phyloP scores from a whole-genome alignment of 1,140 invertebrate species.

The Cotesia typhae region DNA sequence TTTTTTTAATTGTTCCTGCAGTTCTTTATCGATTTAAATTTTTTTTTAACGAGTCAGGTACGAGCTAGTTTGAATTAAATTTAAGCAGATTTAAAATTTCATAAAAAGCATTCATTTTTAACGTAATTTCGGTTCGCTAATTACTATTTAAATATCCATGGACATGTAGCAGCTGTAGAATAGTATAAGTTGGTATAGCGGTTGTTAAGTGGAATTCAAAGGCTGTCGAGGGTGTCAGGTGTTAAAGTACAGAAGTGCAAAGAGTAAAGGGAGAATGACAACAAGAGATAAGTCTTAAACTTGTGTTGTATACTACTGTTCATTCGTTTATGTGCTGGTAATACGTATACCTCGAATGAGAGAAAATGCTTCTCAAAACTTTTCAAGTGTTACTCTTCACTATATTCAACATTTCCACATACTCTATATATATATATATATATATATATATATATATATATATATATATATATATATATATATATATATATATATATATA shows the following conservation, averaged over 20 bases:
- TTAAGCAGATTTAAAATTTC: neutral
- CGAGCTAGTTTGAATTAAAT: slow-evolving; percentile 4
- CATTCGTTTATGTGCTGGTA: too few species aligned
- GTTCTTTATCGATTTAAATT: slow-evolving; percentile 1
- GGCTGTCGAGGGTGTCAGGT: slow-evolving; percentile 2
- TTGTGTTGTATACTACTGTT: slow-evolving; percentile 1
- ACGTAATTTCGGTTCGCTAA: neutral
- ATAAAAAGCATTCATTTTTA: neutral
- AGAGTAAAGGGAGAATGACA: slow-evolving; percentile 10
- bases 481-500: neutral
- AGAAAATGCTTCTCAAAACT: slow-evolving; percentile 2
- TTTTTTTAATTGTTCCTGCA: neutral
- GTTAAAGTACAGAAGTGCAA: slow-evolving; percentile 1
- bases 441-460: neutral
- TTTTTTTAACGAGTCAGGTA: neutral
- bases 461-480: neutral
- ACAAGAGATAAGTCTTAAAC: slow-evolving; percentile 7
- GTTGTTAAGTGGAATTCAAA: slow-evolving; percentile 23
- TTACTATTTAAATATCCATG: slow-evolving; percentile 27
- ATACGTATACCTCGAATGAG: too few species aligned
- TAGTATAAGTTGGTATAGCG: too few species aligned
- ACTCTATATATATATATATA: too few species aligned
- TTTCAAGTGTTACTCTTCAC: slow-evolving; percentile 12
- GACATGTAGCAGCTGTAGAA: slow-evolving; percentile 13
- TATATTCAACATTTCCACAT: too few species aligned